Evolutionary conservation across 2,888 invertebrate genomes (phyloP), one percentile per base, ranked within the genome.

Genomic region (Drosophila siamana): DNA sequence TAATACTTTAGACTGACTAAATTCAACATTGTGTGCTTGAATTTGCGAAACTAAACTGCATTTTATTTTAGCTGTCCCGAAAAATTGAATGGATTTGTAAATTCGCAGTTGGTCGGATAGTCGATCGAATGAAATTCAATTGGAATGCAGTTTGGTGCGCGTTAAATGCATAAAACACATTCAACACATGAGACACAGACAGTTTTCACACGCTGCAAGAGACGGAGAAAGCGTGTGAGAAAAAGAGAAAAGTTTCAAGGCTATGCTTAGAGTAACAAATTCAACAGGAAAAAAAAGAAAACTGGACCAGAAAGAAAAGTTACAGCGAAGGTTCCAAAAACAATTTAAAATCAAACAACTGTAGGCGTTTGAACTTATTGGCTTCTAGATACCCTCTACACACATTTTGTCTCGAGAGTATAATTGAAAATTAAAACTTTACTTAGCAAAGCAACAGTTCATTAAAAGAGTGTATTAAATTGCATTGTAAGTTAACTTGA

Each of bases 281-380:
- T 65, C 65, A 71, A 69, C 51, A 30, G 38, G n/a, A 54, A 46
- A 40, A 26, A 26, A 26, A 26, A 6, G 26, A 26, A 26, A 26
- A 26, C 26, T 7, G 7, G 26, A 26, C 26, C 26, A 26, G 26
- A 26, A n/a, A 44, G 22, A 50, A 33, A 41, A 41, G 62, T 36
- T 54, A 60, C 33, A n/a, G n/a, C 62, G 65, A 47, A 30, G 51
- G 60, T 69, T 62, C 57, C 69, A 82, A 62, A 83, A 76, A 86
- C 83, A 76, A 73, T 88, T 88, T 74, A 44, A 70, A 86, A 46
- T 60, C 64, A 72, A 87, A 59, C 41, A 41, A 22, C 11, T 41
- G 2, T 28, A 13, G 11, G 16, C 40, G 9, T 19, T 6, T 6
- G n/a, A 19, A 26, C 9, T 1, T 16, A 2, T 15, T 26, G 40